phyloP scores from a whole-genome alignment of 2,113 vertebrate genomes.

The Lota lota region DNA sequence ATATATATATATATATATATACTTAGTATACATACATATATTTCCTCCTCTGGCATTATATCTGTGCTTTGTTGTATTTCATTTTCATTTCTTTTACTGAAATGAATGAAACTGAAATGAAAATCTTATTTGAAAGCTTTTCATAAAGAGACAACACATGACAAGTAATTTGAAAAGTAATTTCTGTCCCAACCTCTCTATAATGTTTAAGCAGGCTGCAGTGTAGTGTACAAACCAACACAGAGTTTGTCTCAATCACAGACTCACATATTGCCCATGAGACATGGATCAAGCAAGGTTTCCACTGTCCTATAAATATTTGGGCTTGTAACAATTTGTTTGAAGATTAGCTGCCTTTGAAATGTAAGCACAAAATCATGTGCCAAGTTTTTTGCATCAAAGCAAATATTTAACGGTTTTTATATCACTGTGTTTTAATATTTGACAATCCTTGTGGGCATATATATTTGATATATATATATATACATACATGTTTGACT shows the following conservation, averaged over 20 bases:
- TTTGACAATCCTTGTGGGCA: not conserved
- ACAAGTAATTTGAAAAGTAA: not conserved
- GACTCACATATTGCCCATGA: constrained; percentile 3
- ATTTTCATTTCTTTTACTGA: no score
- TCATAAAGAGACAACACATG: not conserved
- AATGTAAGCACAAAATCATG: constrained; percentile 18
- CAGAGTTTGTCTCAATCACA: constrained; percentile 13
- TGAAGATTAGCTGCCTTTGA: constrained; percentile 9
- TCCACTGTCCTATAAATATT: constrained; percentile 23
- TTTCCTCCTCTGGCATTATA: no score
- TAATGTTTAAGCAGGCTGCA: constrained; percentile 1
- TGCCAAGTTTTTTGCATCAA: not conserved
- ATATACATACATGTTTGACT: not conserved
- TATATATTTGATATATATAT: not conserved
- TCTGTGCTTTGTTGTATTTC: no score
- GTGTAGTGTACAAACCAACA: constrained; percentile 10
- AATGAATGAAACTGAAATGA: no score
- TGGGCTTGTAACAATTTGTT: constrained; percentile 18
- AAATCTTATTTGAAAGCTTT: no score
- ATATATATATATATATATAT: no score
- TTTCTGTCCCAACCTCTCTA: constrained; percentile 6
- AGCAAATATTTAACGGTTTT: not conserved
- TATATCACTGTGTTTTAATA: not conserved
- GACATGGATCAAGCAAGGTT: not conserved
- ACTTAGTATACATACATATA: no score